Percentiles rank a stretch among this genome's conserved stretches.
These are phyloP conservation scores for Dendroctonus valens DNA, from an alignment of 1,140 invertebrate genomes.

Conservation along the genomic window DNA sequence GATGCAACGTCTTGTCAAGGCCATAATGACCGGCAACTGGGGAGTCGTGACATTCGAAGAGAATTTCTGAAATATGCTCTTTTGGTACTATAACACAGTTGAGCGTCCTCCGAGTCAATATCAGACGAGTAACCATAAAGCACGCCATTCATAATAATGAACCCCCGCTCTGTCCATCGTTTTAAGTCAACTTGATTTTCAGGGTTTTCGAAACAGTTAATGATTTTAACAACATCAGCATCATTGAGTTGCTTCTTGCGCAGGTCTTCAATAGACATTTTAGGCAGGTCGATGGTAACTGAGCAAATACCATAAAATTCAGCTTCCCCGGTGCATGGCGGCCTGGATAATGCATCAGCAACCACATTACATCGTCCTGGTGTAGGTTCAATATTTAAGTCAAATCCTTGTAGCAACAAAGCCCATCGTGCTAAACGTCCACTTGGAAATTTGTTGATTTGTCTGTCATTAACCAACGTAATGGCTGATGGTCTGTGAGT, in stretches of 20 bases:
- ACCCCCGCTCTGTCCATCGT: constrained; percentile 17
- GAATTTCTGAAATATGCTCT: neutral
- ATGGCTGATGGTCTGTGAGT: constrained; percentile 25
- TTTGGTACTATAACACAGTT: constrained; percentile 16
- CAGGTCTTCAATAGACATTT: neutral
- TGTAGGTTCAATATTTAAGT: constrained; percentile 27
- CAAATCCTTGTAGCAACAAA: constrained; percentile 23
- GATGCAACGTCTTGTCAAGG: too few relatives aligned
- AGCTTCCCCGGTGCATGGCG: neutral
- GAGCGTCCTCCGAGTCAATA: constrained; percentile 13
- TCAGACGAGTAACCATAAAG: constrained; percentile 28
- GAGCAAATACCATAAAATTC: constrained; percentile 3
- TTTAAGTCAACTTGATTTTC: constrained; percentile 11
- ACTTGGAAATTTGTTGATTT: neutral
- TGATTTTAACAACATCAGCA: constrained; percentile 11
- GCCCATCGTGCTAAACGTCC: constrained; percentile 48
- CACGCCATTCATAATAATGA: constrained; percentile 17
- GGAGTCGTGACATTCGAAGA: too few relatives aligned
- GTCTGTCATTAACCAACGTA: constrained; percentile 54
- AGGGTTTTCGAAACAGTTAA: too few relatives aligned
- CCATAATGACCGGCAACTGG: too few relatives aligned
- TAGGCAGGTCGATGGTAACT: constrained; percentile 10
- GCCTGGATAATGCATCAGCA: constrained; percentile 29
- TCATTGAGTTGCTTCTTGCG: constrained; percentile 8
- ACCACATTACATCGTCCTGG: constrained; percentile 28